Evolutionary conservation across 2,113 vertebrate species (phyloP).

Genomic region (Prunella fulvescens): DNA sequence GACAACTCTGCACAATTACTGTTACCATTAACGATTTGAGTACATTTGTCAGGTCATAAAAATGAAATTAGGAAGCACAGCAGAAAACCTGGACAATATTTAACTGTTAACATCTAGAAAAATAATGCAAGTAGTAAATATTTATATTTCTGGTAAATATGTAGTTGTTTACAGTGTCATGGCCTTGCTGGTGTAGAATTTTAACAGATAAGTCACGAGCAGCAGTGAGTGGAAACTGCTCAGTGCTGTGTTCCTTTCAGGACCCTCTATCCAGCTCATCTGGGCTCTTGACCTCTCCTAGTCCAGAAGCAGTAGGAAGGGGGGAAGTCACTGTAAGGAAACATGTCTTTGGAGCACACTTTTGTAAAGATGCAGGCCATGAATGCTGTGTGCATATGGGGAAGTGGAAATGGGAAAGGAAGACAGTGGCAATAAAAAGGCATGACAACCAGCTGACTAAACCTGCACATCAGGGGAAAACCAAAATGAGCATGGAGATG

Average conservation of each 20-base stretch:
- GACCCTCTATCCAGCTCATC: not conserved
- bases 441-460: not conserved
- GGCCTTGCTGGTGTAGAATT: not conserved
- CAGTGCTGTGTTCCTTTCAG: not conserved
- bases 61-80: not conserved
- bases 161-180: not conserved
- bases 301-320: not conserved
- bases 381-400: not conserved
- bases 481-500: not conserved
- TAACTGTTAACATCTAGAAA: not conserved
- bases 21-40: not conserved
- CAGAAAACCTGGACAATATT: not conserved
- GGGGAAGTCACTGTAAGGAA: not conserved
- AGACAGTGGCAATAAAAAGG: not conserved
- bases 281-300: not conserved
- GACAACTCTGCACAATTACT: not conserved
- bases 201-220: not conserved
- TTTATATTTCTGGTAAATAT: not conserved
- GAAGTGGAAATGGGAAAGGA: not conserved
- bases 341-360: not conserved
- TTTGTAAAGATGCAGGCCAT: not conserved
- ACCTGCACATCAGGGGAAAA: not conserved
- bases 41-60: not conserved
- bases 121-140: not conserved
- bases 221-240: not conserved